phyloP scores from a whole-genome alignment of 2,888 invertebrate genomes.

The Drosophila setosimentum region DNA sequence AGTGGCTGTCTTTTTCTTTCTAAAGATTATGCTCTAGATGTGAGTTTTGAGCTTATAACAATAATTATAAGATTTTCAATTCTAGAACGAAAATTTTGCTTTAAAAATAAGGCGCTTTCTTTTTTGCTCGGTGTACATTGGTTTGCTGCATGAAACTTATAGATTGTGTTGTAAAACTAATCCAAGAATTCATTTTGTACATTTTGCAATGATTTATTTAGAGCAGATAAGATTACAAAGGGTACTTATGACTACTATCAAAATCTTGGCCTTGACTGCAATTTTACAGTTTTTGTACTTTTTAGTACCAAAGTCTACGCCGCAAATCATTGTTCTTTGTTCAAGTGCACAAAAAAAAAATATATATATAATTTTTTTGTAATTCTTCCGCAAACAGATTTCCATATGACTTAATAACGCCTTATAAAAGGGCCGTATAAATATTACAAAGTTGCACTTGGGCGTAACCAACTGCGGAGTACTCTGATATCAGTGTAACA shows the following conservation, averaged over 20 bases:
- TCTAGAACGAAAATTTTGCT: not conserved
- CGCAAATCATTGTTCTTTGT: conserved; percentile 21
- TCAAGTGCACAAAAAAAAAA: conserved; percentile 10
- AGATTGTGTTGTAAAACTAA: conserved; percentile 16
- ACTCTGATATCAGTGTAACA: not conserved
- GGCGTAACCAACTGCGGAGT: not conserved
- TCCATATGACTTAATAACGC: conserved; percentile 27
- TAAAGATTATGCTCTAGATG: not conserved
- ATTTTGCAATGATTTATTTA: conserved; percentile 49
- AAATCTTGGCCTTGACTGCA: conserved; percentile 45
- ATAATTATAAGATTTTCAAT: not conserved
- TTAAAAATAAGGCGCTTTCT: not conserved
- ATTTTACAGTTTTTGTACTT: conserved; percentile 7
- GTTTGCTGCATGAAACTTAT: not conserved
- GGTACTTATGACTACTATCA: conserved; percentile 46
- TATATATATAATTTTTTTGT: conserved; percentile 6
- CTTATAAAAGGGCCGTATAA: conserved; percentile 37
- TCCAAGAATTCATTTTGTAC: conserved; percentile 3
- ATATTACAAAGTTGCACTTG: not conserved
- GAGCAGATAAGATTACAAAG: conserved; percentile 62
- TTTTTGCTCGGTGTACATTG: not conserved
- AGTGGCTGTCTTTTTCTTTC: not conserved
- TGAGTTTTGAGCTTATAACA: not conserved
- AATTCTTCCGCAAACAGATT: conserved; percentile 19
- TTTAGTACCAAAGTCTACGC: conserved; percentile 18